Evolutionary conservation across 1,140 invertebrate species (phyloP).

Genomic region (Thaumetopoea pityocampa): DNA sequence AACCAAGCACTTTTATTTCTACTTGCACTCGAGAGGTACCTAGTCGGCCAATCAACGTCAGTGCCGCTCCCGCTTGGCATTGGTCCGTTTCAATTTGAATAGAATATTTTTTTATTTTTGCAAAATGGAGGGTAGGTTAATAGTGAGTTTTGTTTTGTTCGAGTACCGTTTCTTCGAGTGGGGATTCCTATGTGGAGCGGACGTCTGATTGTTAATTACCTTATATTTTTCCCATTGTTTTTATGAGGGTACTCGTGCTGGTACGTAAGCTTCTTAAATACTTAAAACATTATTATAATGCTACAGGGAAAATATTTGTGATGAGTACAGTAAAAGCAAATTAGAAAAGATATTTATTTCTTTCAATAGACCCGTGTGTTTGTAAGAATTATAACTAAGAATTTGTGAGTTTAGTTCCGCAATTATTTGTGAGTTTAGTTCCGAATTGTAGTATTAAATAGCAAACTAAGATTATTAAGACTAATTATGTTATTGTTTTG

Average conservation of each 20-base stretch:
- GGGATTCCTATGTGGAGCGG: conserved; percentile 43
- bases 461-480: no score
- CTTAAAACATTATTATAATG: conserved; percentile 72
- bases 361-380: conserved; percentile 44
- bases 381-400: no score
- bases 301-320: conserved; percentile 43
- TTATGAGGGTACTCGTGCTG: conserved; percentile 40
- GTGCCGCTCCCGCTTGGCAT: conserved; percentile 58
- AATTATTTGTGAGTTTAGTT: conserved; percentile 36
- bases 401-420: conserved; percentile 26
- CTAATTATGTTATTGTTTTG: no score
- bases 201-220: conserved; percentile 64
- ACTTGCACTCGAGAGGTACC: conserved; percentile 69
- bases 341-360: conserved; percentile 61
- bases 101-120: conserved; percentile 61
- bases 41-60: conserved; percentile 73
- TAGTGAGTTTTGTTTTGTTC: conserved; percentile 72
- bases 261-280: conserved; percentile 56
- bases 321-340: conserved; percentile 60
- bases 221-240: conserved; percentile 57
- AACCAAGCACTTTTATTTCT: conserved; percentile 70
- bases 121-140: conserved; percentile 71
- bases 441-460: no score
- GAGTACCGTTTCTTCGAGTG: conserved; percentile 68
- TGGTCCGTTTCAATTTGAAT: conserved; percentile 71